Percentiles rank a stretch among this genome's conserved stretches.
Evolutionary conservation across 2,797 vertebrate genomes (phyloP).

Genomic region (Gallinago stenura): DNA sequence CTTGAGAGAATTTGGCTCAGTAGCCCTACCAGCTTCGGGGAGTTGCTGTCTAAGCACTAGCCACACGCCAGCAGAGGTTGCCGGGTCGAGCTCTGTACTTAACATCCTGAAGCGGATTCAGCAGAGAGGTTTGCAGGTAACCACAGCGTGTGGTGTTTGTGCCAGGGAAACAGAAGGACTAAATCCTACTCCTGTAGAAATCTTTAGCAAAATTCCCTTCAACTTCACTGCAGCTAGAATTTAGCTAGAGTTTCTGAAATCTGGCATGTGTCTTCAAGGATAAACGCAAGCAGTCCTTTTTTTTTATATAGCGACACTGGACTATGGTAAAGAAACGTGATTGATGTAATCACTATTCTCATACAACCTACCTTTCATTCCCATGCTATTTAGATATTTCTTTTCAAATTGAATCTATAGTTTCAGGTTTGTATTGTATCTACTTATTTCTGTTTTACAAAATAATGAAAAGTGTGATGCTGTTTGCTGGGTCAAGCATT

Average conservation of each 20-base stretch:
- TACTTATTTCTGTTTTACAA: not conserved
- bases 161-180: not conserved
- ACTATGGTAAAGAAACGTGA: not conserved
- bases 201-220: not conserved
- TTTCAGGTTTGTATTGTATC: not conserved
- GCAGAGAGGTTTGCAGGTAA: not conserved
- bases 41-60: not conserved
- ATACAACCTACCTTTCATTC: not conserved
- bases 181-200: not conserved
- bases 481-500: not conserved
- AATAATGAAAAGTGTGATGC: not conserved
- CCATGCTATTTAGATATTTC: not conserved
- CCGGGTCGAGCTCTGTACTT: not conserved
- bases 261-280: not conserved
- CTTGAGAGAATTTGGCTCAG: not conserved
- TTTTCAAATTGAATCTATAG: not conserved
- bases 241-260: not conserved
- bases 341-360: not conserved
- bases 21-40: not conserved
- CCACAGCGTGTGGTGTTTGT: not conserved
- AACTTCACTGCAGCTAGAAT: not conserved
- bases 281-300: not conserved
- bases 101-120: not conserved
- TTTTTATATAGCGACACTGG: not conserved
- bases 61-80: rapidly evolving